Base-by-base conservation (phyloP, 2,113 vertebrate genomes). In the Taxidea taxus region DNA sequence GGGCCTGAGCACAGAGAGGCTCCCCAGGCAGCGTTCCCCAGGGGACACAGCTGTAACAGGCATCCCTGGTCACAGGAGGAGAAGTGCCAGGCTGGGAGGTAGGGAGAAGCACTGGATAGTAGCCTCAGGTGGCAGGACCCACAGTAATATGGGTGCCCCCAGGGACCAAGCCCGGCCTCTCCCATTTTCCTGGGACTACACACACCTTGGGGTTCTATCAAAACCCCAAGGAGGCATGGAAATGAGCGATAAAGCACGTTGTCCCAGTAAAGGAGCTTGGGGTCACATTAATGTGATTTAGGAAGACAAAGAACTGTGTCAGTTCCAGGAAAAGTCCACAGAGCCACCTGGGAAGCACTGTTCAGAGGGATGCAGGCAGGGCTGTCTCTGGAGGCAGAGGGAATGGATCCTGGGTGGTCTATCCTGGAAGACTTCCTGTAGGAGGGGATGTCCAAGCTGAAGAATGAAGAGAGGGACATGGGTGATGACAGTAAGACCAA, bases 201-300 rank as follows among this genome's bases (percentile, higher is more conserved):
- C 37, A 44, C 49, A 34, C 51, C 68, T 51, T 7, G 51, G 29
- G 31, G 23, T 88, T 74, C 54, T 42, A 27, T 29, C 58, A 44
- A 37, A 75, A 44, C 39, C 29, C 51, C 42, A 44, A 25, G 29
- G 70, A 88, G 20, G 86, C 42, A 21, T 25, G 39, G 70, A 60
- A 34, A n/a, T 7, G 37, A 75, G 18, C 15, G 13, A 34, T 0
- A 13, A 0, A 7, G 70, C 20, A 16, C 13, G 2, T n/a, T 18
- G 2, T 60, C 12, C 18, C 15, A 29, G 25, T 16, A 23, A 60
- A 60, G 68, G 27, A 37, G 18, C 27, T 9, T 15, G 42, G 51
- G 23, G 37, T 42, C 86, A 51, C 68, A 44, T 75, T 58, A 23
- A 3, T 6, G 9, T 68, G 60, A 49, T 20, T n/a, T 51, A 86